These are phyloP conservation scores for Todus mexicanus DNA, from an alignment of 2,797 vertebrate species.

Conservation along the genomic window DNA sequence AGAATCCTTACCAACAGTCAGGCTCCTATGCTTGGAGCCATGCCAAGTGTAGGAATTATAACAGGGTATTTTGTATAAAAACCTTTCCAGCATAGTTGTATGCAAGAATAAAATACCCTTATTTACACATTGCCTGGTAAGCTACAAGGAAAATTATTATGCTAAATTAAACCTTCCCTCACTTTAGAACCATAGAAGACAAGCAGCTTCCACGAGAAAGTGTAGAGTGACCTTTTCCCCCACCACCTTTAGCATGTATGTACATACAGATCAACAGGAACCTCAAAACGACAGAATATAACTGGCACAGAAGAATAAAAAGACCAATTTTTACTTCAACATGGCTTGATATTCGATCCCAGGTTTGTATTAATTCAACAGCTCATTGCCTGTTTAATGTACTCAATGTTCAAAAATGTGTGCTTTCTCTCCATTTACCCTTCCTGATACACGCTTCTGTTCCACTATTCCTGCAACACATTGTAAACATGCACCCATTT, in stretches of 20 bases:
- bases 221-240: fast-evolving
- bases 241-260: background rate
- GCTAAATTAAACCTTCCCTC: background rate
- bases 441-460: background rate
- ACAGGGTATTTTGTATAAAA: background rate
- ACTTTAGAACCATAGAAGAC: background rate
- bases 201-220: background rate
- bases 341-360: background rate
- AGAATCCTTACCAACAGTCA: background rate
- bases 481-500: background rate
- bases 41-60: background rate
- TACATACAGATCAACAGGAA: background rate
- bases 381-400: background rate
- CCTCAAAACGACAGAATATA: background rate
- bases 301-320: background rate
- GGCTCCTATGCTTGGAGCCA: background rate
- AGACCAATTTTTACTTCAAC: background rate
- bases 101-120: background rate
- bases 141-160: background rate
- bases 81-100: background rate
- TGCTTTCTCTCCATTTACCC: background rate
- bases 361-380: background rate
- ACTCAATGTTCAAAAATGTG: background rate
- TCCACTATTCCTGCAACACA: background rate
- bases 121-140: background rate